Evolutionary conservation across 2,888 invertebrate species (phyloP).

Genomic region (Parochlus steinenii): DNA sequence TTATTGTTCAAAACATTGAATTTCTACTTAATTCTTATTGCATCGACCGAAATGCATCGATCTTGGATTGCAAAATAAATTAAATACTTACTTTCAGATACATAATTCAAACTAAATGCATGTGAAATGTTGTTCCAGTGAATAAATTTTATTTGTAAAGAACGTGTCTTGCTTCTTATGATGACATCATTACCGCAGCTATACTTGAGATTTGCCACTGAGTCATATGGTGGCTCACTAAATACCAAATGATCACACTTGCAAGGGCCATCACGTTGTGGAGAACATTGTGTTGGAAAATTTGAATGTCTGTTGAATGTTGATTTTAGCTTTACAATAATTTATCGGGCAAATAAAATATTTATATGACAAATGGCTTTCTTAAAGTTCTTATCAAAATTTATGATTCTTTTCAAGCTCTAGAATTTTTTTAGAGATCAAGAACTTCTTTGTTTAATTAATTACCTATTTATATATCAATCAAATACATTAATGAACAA

Average conservation of each 20-base stretch:
- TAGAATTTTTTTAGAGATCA: no score
- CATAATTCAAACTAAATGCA: conserved; percentile 46
- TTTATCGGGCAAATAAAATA: no score
- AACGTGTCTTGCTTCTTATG: conserved; percentile 43
- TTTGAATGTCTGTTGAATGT: conserved; percentile 18
- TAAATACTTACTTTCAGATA: conserved; percentile 38
- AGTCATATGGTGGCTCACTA: conserved; percentile 46
- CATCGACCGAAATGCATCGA: neutral
- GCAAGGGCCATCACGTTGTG: conserved; percentile 15
- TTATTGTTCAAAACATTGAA: neutral
- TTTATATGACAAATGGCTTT: no score
- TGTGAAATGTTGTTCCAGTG: conserved; percentile 40
- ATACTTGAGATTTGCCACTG: conserved; percentile 37
- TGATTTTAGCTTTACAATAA: no score
- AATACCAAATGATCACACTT: conserved; percentile 47
- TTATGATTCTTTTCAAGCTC: no score
- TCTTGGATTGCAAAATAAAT: neutral
- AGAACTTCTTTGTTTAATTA: no score
- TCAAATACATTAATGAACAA: no score
- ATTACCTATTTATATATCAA: no score
- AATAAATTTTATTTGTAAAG: conserved; percentile 39
- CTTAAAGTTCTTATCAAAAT: no score
- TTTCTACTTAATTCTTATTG: neutral
- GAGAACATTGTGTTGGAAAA: conserved; percentile 18
- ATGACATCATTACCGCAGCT: conserved; percentile 38